Evolutionary conservation across 2,797 vertebrate genomes (phyloP), one percentile per base, ranked within the genome.

Genomic region (Phataginus tricuspis): DNA sequence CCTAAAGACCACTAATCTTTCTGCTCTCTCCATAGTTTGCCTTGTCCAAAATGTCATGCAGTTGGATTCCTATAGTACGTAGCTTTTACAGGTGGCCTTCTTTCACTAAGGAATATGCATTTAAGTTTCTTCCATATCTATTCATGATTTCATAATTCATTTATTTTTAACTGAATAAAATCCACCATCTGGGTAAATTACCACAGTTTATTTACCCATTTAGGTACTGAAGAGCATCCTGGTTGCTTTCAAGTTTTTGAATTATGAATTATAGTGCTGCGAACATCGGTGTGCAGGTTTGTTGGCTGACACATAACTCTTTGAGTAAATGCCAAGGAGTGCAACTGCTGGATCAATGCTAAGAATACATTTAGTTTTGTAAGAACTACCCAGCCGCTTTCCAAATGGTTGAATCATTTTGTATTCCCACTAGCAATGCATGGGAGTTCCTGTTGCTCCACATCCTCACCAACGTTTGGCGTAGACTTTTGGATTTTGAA

Each of bases 161-260:
- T 83, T 96, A 11, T 64, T 85, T 77, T 49, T 88, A 74, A 19
- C n/a, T 69, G 72, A 90, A 61, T 92, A 83, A 61, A 83, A 78
- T 39, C 31, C 10, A 16, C 51, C 39, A 1, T 59, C 45, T 55
- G 6, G 39, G 57, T 42, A 5, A 45, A 45, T 11, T 83, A 83
- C 27, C n/a, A 42, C 25, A 39, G 34, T 55, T 90, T 49, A 84
- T 77, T 55, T 66, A 90, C 69, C 7, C 15, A 71, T 45, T 92
- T 68, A 90, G 63, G 31, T 63, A 78, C 27, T 37, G 31, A 71
- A 89, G 37, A 27, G 69, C 83, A 53, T 78, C 5, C 59, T 77
- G 3, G 23, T 72, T 90, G 15, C 31, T 90, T 95, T 61, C 14
- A 75, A 69, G 4, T 4, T 90, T 89, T 66, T 68, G 4, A 51